Base-by-base conservation (phyloP, 2,888 invertebrate species). In the Amphipoea oculea region DNA sequence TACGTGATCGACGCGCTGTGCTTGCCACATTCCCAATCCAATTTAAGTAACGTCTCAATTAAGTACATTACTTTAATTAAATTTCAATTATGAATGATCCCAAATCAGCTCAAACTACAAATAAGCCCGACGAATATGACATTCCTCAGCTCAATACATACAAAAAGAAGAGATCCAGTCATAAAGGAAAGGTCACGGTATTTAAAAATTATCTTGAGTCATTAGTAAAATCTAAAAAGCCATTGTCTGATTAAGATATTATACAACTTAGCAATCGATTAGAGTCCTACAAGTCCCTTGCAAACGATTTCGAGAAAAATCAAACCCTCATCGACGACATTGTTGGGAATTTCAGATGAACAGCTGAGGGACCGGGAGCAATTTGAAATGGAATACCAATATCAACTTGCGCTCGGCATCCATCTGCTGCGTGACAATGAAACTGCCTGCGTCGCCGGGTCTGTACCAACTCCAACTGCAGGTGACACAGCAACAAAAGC, bases 371-470 rank as follows among this genome's bases (percentile, higher is more conserved):
- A 67, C 42, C 66, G 66, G 23, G 66, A 66, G 66, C 66, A 66
- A 66, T 66, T 66, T 66, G 66, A 66, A 42, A 45, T 11, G 45
- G 67, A 67, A 67, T 67, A 45, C 23, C 67, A 67, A 5, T 14
- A 67, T 67, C 67, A 67, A 45, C 67, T 67, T 67, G 67, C 67
- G n/a, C n/a, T 45, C 67, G 67, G n/a, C 67, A 67, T 45, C 67
- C 45, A 67, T 2, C 67, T 67, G 12, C 14, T 45, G n/a, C 67
- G 67, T 6, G 67, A 42, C 2, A n/a, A 45, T 67, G 67, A n/a
- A 67, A 67, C 67, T 67, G 67, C 45, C 17, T 45, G 67, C 67
- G 42, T 67, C 23, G 6, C 12, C 67, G n/a, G 67, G 67, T 67
- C 67, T 45, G n/a, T 67, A 67, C 45, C 5, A 67, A 45, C 67